Evolutionary conservation across 2,888 invertebrate species (phyloP).

Genomic region (Tolmerus cingulatus): DNA sequence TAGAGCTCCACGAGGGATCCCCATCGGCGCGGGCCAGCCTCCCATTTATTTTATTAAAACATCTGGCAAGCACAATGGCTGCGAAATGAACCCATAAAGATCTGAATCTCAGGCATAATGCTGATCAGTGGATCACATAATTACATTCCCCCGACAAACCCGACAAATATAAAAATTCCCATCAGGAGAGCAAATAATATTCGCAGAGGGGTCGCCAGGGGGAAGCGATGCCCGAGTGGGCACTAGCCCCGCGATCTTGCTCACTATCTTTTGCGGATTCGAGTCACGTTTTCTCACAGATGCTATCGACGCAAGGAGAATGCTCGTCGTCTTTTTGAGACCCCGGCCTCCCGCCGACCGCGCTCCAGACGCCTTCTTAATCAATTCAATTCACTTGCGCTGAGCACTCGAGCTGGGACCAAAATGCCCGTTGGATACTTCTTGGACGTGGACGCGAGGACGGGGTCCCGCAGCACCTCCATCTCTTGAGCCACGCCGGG

Average conservation of each 20-base stretch:
- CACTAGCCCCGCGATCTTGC: constrained; percentile 32
- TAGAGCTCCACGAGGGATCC: not conserved
- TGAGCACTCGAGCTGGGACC: constrained; percentile 1
- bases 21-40: not conserved
- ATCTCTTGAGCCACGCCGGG: not conserved
- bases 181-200: constrained; percentile 38
- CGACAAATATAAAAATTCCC: constrained; percentile 40
- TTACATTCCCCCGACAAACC: constrained; percentile 31
- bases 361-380: constrained; percentile 4
- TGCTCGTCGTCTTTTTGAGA: not conserved
- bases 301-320: constrained; percentile 38
- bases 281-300: constrained; percentile 47
- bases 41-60: constrained; percentile 41
- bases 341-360: not conserved
- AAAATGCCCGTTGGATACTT: not conserved
- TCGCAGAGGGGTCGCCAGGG: not conserved
- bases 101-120: constrained; percentile 41
- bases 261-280: constrained; percentile 39
- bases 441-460: not conserved
- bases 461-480: not conserved
- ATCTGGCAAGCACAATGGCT: constrained; percentile 45
- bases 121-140: constrained; percentile 43
- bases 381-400: constrained; percentile 37
- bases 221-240: constrained; percentile 7
- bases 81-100: constrained; percentile 44